Evolutionary conservation across 2,888 invertebrate genomes (phyloP).

Genomic region (Boloria selene): DNA sequence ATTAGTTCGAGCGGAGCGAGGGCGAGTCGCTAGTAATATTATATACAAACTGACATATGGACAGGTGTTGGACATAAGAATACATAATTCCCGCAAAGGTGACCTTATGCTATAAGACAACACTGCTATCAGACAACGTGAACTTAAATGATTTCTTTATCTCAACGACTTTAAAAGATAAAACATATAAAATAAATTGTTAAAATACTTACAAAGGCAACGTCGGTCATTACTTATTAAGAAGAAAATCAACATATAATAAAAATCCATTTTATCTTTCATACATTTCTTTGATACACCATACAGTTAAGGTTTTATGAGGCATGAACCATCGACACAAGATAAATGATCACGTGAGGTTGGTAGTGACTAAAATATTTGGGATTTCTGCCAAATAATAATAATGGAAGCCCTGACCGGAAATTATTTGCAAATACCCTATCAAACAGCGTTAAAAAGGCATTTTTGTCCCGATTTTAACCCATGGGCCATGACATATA

Average conservation of each 20-base stretch:
- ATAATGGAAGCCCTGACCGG: slow-evolving; percentile 42
- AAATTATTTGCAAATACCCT: slow-evolving; percentile 46
- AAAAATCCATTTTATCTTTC: slow-evolving; percentile 28
- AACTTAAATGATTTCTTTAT: no score
- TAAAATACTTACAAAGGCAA: background rate
- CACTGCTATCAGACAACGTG: no score
- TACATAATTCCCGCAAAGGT: no score
- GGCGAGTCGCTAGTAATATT: no score
- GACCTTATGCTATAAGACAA: no score
- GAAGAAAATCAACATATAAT: slow-evolving; percentile 18
- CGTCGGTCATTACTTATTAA: slow-evolving; percentile 5
- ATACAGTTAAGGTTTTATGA: slow-evolving; percentile 38
- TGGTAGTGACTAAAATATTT: slow-evolving; percentile 30
- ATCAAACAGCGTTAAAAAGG: background rate
- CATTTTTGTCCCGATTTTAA: background rate
- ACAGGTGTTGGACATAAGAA: no score
- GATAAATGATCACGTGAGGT: slow-evolving; percentile 34
- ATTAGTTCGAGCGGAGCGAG: no score
- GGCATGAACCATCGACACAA: slow-evolving; percentile 39
- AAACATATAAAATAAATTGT: no score
- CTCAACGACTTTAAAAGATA: no score
- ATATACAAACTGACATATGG: no score
- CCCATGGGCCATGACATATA: background rate
- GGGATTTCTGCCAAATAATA: slow-evolving; percentile 47
- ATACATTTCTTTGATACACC: slow-evolving; percentile 11